Percentiles rank a stretch among this genome's conserved stretches.
Evolutionary conservation across 2,888 invertebrate species (phyloP).

Genomic region (Microctonus hyperodae): DNA sequence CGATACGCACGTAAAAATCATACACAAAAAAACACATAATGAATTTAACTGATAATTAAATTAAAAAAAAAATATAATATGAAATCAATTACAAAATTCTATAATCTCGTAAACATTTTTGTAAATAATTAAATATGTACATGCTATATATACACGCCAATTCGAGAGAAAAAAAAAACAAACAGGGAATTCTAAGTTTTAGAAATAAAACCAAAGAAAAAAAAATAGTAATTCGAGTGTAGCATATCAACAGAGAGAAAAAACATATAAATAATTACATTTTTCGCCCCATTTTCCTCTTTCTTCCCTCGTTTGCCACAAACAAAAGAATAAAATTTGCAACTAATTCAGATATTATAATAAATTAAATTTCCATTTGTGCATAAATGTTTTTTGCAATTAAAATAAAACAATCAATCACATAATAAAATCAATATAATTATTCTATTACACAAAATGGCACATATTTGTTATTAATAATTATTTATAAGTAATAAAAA

Average conservation of each 20-base stretch:
- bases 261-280: neutral
- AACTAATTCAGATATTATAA: neutral
- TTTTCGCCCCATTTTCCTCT: too few species aligned
- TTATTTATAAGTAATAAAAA: slow-evolving; percentile 11
- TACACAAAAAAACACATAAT: slow-evolving; percentile 22
- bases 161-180: slow-evolving; percentile 10
- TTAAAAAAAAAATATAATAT: neutral
- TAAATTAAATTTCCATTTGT: slow-evolving; percentile 8
- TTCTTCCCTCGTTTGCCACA: too few species aligned
- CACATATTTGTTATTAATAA: slow-evolving; percentile 23
- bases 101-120: slow-evolving; percentile 32
- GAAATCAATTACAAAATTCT: too few species aligned
- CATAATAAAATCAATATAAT: neutral
- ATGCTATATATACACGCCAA: slow-evolving; percentile 30
- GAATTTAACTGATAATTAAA: slow-evolving; percentile 31
- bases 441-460: slow-evolving; percentile 14
- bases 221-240: slow-evolving; percentile 27
- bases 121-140: slow-evolving; percentile 34
- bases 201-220: slow-evolving; percentile 23
- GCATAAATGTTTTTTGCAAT: slow-evolving; percentile 27
- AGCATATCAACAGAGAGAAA: slow-evolving; percentile 38
- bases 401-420: slow-evolving; percentile 6
- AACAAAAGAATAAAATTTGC: too few species aligned
- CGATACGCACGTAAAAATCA: slow-evolving; percentile 28
- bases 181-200: slow-evolving; percentile 15